A percentile compares a stretch with the other conserved stretches of the same genome.
phyloP scores from a whole-genome alignment of 2,113 vertebrate species.

The Tretioscincus oriximinensis region DNA sequence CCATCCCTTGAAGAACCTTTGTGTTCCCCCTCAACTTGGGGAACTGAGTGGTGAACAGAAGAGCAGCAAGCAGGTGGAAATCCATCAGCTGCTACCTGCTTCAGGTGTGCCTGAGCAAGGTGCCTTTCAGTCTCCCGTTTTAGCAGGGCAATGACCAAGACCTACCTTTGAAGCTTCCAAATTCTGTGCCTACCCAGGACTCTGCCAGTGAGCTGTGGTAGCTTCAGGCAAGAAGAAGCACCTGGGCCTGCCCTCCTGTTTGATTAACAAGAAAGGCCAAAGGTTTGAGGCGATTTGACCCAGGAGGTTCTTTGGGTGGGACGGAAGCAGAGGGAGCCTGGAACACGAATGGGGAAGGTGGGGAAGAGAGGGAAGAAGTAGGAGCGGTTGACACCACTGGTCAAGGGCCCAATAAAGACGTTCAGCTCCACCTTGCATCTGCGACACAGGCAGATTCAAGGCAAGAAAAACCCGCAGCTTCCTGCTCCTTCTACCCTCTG shows the following conservation, averaged over 20 bases:
- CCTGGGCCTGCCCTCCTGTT: neutral
- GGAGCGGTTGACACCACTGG: neutral
- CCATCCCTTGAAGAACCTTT: neutral
- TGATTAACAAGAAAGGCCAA: neutral
- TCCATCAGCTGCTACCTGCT: neutral
- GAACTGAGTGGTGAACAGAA: fast-evolving
- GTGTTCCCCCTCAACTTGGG: no score
- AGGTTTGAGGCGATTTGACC: neutral
- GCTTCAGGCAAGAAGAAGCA: neutral
- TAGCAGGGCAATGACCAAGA: neutral
- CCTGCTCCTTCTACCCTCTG: neutral
- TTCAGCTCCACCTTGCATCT: neutral
- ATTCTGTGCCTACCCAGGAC: neutral
- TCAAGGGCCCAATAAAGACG: neutral
- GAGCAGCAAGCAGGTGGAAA: neutral
- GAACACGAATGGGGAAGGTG: neutral
- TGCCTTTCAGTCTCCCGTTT: no score
- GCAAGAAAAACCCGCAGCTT: neutral
- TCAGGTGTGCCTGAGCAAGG: no score
- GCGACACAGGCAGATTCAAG: neutral
- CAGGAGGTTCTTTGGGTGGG: neutral
- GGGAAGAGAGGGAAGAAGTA: neutral
- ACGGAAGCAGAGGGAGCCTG: neutral
- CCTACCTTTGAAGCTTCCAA: no score
- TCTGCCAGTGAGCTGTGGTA: neutral